Conservation (phyloP, 2,888 invertebrate genomes). For the Busseola fusca region DNA sequence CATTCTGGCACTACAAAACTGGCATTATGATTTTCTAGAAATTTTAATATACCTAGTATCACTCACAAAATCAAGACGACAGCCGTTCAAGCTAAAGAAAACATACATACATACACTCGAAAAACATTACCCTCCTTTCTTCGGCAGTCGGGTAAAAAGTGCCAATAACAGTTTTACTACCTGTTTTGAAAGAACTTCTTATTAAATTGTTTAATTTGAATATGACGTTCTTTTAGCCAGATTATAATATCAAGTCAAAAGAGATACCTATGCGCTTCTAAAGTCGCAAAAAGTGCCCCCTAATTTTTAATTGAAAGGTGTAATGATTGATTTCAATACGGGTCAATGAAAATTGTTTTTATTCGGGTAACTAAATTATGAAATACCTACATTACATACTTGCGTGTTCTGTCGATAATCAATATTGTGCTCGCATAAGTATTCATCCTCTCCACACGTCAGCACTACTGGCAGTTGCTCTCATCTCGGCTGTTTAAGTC, state of each 20-base stretch:
- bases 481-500: background rate
- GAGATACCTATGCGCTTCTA: background rate
- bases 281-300: background rate
- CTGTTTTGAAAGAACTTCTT: too few species aligned
- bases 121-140: too few species aligned
- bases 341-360: background rate
- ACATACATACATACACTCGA: too few species aligned
- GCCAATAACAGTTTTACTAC: background rate
- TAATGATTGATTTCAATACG: too few species aligned
- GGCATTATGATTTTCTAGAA: too few species aligned
- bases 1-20: too few species aligned
- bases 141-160: too few species aligned
- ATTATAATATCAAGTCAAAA: background rate
- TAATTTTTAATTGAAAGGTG: background rate
- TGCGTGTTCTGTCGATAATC: background rate
- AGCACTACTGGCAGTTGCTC: background rate
- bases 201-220: too few species aligned
- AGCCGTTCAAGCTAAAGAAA: too few species aligned
- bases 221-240: background rate
- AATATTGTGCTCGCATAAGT: background rate
- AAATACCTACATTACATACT: background rate
- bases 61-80: too few species aligned
- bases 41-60: too few species aligned
- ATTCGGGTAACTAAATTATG: background rate
- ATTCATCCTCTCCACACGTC: background rate